A percentile compares a stretch with the other conserved stretches of the same genome.
Conservation (phyloP, 2,797 vertebrate genomes). For the Tinamus major region DNA sequence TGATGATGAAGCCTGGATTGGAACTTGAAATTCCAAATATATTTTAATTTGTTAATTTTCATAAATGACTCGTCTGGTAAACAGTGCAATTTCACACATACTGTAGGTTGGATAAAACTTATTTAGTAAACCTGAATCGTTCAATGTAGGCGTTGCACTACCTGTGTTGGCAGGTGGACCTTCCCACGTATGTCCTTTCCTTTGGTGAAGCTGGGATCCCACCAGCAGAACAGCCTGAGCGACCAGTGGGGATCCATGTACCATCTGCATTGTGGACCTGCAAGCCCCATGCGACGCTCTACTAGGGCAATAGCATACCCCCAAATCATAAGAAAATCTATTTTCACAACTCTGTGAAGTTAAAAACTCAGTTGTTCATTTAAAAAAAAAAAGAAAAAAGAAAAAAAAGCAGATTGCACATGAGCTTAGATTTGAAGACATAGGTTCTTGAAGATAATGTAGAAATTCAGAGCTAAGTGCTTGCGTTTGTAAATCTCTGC, state of each 20-base stretch:
- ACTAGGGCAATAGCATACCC: neutral
- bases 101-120: neutral
- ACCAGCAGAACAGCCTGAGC: neutral
- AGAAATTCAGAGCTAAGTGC: neutral
- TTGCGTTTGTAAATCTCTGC: neutral
- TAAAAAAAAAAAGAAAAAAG: neutral
- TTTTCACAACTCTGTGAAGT: neutral
- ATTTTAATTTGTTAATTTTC: conserved; percentile 35
- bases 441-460: neutral
- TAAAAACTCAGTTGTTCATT: neutral
- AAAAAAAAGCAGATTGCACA: neutral
- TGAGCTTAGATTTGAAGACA: neutral
- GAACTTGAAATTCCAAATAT: neutral
- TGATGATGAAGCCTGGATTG: neutral
- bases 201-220: neutral
- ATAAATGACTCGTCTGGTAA: conserved; percentile 21
- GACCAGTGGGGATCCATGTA: neutral
- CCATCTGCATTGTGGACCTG: neutral
- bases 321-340: neutral
- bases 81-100: conserved; percentile 1
- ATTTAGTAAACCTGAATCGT: neutral
- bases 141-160: neutral
- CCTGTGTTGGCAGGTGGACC: conserved; percentile 42
- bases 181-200: neutral
- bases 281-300: neutral